Base-by-base conservation (phyloP, 2,797 vertebrate species). In the Salmo trutta region DNA sequence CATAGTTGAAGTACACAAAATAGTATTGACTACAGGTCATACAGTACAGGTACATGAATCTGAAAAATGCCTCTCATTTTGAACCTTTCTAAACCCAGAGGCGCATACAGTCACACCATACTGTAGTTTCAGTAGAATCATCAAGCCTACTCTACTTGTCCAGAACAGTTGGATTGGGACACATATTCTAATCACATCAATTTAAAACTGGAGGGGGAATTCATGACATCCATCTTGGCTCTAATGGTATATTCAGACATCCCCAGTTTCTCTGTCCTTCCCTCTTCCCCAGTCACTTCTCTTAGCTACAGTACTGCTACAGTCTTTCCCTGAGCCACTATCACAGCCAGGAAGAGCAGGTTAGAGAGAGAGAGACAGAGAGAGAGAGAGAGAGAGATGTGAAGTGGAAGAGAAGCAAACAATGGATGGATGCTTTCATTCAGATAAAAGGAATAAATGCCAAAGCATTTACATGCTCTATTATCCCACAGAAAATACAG, bases 371-470 rank as follows among this genome's bases (percentile, higher is more conserved):
- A 33, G 33, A 33, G 29, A 31, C 2, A 31, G 29, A 31, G 29
- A 31, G 29, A 31, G 29, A 31, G 31, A 87, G 86, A 87, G 89
- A 83, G 86, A 86, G 81, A 71, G 79, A 88, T 79, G 85, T 88
- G 80, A 83, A 81, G 75, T 74, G 82, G 41, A 80, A 65, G 80
- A 83, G 85, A 88, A 86, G 87, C 88, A 83, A 84, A 90, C 90
- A 91, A 91, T 91, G 81, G 88, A 85, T 77, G 84, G 85, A 87
- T 87, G 88, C 91, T 93, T 94, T 94, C 90, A 93, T 92, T 93
- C 81, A 86, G 90, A 93, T 92, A 91, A 92, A 93, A 92, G 86
- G 89, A 91, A 89, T 86, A 90, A 91, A 87, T 24, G 90, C 86
- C 84, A 81, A 88, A 88, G 87, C 90, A 90, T 92, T 92, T 91